These are phyloP conservation scores for Labroides dimidiatus DNA, from an alignment of 2,797 vertebrate genomes.

Conservation along the genomic window DNA sequence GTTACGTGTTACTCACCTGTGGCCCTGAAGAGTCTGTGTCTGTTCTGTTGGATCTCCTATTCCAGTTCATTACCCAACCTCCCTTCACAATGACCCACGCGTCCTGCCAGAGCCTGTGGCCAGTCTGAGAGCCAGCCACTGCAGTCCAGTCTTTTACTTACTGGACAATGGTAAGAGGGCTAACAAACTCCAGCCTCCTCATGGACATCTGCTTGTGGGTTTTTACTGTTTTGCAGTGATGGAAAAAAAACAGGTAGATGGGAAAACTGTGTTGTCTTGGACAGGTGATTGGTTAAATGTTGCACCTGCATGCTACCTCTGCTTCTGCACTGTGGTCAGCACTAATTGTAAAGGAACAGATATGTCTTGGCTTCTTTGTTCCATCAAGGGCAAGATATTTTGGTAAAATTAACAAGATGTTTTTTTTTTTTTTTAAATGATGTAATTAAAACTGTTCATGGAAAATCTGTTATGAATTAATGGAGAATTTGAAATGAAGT, in stretches of 20 bases:
- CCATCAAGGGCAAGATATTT: too few species aligned
- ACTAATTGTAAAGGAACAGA: constrained; percentile 26
- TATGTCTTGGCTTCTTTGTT: too few species aligned
- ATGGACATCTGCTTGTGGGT: constrained; percentile 66
- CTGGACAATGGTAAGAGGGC: constrained; percentile 89
- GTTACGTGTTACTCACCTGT: constrained; percentile 62
- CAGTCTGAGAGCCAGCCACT: constrained; percentile 86
- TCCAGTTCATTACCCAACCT: constrained; percentile 86
- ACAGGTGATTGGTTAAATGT: constrained; percentile 53
- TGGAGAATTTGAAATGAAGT: too few species aligned
- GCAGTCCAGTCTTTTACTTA: constrained; percentile 89
- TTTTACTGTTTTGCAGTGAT: constrained; percentile 35
- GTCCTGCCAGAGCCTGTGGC: constrained; percentile 83
- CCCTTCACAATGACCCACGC: constrained; percentile 85
- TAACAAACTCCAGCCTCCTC: constrained; percentile 52
- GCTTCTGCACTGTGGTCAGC: constrained; percentile 75
- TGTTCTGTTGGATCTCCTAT: constrained; percentile 83
- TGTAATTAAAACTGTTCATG: too few species aligned
- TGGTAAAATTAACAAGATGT: too few species aligned
- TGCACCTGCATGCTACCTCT: constrained; percentile 71
- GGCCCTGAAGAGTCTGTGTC: constrained; percentile 74
- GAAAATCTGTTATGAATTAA: too few species aligned
- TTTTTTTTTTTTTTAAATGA: too few species aligned
- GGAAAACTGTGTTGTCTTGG: constrained; percentile 16
- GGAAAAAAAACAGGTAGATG: constrained; percentile 11